Evolutionary conservation across 2,113 vertebrate species (phyloP).

Genomic region (Bubo bubo): DNA sequence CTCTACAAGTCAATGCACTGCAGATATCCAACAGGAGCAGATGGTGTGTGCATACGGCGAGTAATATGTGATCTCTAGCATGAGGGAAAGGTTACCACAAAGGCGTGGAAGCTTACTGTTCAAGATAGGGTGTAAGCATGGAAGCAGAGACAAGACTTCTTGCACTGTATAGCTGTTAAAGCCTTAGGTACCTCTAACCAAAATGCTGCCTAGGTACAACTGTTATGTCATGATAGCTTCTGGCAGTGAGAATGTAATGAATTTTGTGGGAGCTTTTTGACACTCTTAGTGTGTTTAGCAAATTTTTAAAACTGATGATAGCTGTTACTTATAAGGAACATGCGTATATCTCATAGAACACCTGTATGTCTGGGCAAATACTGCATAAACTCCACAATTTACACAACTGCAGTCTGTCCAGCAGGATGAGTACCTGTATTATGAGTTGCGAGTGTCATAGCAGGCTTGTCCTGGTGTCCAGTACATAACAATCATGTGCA

Average conservation of each 20-base stretch:
- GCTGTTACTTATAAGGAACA: not conserved
- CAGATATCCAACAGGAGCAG: not conserved
- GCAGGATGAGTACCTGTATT: not conserved
- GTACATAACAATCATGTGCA: not conserved
- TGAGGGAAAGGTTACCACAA: not conserved
- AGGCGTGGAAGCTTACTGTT: not conserved
- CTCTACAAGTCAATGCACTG: not conserved
- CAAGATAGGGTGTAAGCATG: not conserved
- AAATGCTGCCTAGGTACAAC: fast-evolving
- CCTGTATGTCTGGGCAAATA: not conserved
- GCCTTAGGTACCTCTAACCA: not conserved
- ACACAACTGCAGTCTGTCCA: not conserved
- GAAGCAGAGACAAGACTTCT: not conserved
- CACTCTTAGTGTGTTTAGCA: not conserved
- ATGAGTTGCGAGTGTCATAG: not conserved
- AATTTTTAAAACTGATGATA: not conserved
- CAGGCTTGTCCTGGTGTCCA: not conserved
- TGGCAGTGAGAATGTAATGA: not conserved
- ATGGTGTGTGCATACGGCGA: not conserved
- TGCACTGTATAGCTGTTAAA: not conserved
- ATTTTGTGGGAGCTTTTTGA: not conserved
- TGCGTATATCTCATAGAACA: not conserved
- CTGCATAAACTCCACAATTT: not conserved
- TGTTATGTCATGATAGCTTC: not conserved
- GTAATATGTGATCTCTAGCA: not conserved